Percentiles rank a stretch among this genome's conserved stretches.
phyloP scores from a whole-genome alignment of 23 tunicate species.

The Trididemnum clinides region DNA sequence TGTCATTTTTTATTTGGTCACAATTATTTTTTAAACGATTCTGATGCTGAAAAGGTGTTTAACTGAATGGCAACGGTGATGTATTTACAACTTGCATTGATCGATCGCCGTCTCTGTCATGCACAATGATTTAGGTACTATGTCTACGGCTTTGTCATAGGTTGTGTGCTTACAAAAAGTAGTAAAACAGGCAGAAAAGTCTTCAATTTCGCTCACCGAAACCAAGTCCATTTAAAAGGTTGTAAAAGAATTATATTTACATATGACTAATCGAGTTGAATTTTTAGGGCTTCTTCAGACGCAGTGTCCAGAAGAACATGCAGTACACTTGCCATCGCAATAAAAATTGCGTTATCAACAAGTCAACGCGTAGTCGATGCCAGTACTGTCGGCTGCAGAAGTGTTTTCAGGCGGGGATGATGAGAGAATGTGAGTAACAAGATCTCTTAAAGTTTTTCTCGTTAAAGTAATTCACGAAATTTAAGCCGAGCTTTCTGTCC shows the following conservation, averaged over 20 bases:
- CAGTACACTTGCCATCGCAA: slow-evolving; percentile 95
- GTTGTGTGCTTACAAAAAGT: too few relatives aligned
- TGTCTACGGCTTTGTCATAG: too few relatives aligned
- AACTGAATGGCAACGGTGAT: too few relatives aligned
- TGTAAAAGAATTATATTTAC: background rate
- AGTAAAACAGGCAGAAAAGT: background rate
- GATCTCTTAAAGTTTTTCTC: too few relatives aligned
- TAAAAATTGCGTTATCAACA: slow-evolving; percentile 83
- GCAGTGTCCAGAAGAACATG: slow-evolving; percentile 95
- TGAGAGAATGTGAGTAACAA: slow-evolving; percentile 86
- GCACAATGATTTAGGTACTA: too few relatives aligned
- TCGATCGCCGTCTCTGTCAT: too few relatives aligned
- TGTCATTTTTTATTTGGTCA: too few relatives aligned
- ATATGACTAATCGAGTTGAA: background rate
- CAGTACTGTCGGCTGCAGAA: slow-evolving; percentile 91
- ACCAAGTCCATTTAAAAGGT: background rate
- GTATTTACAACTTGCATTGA: too few relatives aligned
- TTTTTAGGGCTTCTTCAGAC: slow-evolving; percentile 89
- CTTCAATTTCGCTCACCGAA: background rate
- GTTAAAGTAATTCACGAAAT: too few relatives aligned
- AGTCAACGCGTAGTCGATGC: slow-evolving; percentile 83
- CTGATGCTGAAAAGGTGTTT: too few relatives aligned
- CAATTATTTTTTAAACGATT: too few relatives aligned
- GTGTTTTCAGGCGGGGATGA: slow-evolving; percentile 91
- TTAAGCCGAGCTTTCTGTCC: too few relatives aligned